Base-by-base conservation (phyloP, 1,140 invertebrate genomes). In the Copidosoma floridanum region DNA sequence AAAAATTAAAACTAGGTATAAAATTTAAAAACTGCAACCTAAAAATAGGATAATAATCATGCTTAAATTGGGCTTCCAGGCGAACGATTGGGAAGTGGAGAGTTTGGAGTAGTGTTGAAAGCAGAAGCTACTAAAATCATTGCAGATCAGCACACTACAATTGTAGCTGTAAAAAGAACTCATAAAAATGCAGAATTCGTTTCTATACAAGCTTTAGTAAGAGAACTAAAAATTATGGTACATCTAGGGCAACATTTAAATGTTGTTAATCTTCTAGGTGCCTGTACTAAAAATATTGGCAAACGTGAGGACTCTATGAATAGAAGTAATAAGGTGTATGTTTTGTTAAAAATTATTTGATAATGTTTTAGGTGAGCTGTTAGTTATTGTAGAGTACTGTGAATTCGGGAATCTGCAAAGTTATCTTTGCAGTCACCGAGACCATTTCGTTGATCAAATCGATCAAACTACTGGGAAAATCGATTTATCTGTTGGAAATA, bases 311-410 rank as follows among this genome's bases (percentile, higher is more conserved):
- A 55, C 3, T 10, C 26, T n/a, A n/a, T 12, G n/a, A n/a, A n/a
- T n/a, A n/a, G n/a, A n/a, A n/a, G n/a, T n/a, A 23, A n/a, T n/a
- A 7, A 23, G 3, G 26, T 8, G 7, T 23, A 23, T 18, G 7
- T 7, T 21, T 46, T 46, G 4, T 16, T 11, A 58, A 48, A 50
- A 44, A 2, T 2, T n/a, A n/a, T n/a, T 8, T 20, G 14, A 5
- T 20, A 3, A 11, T n/a, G 6, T 56, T 24, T 48, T 68, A 94
- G 91, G 87, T 26, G 92, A 94, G 78, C 68, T 95, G 14, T 79
- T 90, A 63, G 91, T 97, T 0, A 91, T 97, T 64, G 93, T 97
- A n/a, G 94, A 98, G 70, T 97, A 90, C 75, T 97, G 94, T 71
- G 86, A 87, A 32, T 92, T 87, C 73, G 95, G 95, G 11, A 96